A percentile compares a stretch with the other conserved stretches of the same genome.
Conservation (phyloP, 2,113 vertebrate genomes). For the Pelecanus crispus region DNA sequence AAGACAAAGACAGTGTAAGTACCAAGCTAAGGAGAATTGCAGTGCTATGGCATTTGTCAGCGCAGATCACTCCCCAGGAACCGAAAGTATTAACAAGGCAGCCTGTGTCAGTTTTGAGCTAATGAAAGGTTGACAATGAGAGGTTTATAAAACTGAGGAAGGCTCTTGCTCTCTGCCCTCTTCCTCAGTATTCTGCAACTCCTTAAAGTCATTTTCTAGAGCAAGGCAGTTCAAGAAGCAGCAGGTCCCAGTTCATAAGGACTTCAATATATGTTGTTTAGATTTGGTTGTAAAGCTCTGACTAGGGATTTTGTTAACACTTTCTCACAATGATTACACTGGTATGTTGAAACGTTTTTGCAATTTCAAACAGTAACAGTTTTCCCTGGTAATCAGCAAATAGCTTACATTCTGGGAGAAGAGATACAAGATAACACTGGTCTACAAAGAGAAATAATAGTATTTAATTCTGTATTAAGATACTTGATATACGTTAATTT, state of each 20-base stretch:
- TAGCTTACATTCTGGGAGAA: background rate
- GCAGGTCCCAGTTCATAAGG: background rate
- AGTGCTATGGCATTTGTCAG: background rate
- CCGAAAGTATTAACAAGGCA: background rate
- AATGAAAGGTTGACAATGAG: background rate
- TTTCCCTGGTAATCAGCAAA: background rate
- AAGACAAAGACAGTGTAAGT: background rate
- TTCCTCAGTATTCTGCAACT: background rate
- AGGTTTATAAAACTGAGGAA: background rate
- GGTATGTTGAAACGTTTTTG: background rate
- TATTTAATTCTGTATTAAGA: background rate
- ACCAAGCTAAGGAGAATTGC: background rate
- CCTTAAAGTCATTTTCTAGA: background rate
- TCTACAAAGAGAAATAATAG: background rate
- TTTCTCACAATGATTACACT: background rate
- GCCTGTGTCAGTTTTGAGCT: background rate
- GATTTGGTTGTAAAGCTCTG: background rate
- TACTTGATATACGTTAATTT: background rate
- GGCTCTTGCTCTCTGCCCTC: background rate
- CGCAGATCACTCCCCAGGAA: background rate
- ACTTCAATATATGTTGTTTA: background rate
- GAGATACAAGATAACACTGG: background rate
- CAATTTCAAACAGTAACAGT: background rate
- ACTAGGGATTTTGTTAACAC: background rate
- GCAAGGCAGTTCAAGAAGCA: background rate